Conservation (phyloP, 2,113 vertebrate genomes). For the Clarias batrachus region DNA sequence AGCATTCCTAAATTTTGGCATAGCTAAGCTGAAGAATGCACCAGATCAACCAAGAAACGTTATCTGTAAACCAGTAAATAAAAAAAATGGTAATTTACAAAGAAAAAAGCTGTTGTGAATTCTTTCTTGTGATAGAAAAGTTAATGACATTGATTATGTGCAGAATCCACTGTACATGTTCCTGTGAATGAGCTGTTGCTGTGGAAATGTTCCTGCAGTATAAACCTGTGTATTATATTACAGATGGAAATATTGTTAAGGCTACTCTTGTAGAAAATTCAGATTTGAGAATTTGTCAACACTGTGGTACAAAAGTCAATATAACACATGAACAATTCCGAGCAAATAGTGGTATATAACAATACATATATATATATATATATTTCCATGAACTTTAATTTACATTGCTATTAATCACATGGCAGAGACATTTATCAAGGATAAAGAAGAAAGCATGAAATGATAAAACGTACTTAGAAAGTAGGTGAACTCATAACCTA, state of each 20-base stretch:
- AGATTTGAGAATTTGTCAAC: not conserved
- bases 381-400: not conserved
- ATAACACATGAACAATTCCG: not conserved
- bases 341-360: not conserved
- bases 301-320: not conserved
- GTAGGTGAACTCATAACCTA: not conserved
- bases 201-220: not conserved
- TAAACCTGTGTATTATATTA: not conserved
- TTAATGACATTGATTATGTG: not conserved
- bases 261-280: not conserved
- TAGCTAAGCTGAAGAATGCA: not conserved
- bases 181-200: not conserved
- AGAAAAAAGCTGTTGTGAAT: not conserved
- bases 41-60: not conserved
- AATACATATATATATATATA: not conserved
- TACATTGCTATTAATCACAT: not conserved
- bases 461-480: not conserved
- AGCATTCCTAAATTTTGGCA: too few relatives aligned
- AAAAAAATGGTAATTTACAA: not conserved
- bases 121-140: not conserved
- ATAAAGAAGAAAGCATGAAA: not conserved
- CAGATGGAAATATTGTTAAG: not conserved
- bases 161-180: not conserved
- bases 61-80: not conserved
- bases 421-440: not conserved